Conservation (phyloP, 2,113 vertebrate species). For the Micromys minutus region DNA sequence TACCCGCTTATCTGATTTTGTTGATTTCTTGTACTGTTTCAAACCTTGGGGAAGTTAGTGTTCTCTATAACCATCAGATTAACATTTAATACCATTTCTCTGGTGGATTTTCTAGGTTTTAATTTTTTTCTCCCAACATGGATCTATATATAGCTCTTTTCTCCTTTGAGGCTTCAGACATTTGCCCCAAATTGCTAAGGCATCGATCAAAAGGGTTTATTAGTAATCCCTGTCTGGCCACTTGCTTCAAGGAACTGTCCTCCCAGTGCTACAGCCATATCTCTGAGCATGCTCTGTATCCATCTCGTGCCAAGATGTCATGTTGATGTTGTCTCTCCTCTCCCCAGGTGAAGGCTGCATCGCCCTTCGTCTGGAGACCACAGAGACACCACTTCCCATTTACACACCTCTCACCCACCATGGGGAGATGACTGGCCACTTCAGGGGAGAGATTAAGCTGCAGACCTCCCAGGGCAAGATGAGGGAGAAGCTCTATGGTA, state of each 20-base stretch:
- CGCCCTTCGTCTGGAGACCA: constrained; percentile 91
- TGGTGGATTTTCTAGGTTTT: background rate
- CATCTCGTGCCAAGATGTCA: background rate
- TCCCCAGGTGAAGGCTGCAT: constrained; percentile 94
- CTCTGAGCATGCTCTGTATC: background rate
- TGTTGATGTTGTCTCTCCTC: background rate
- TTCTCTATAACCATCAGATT: background rate
- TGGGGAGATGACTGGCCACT: constrained; percentile 92
- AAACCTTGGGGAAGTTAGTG: background rate
- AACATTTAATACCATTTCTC: background rate
- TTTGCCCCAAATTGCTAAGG: background rate
- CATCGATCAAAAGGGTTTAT: background rate
- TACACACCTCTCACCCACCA: constrained; percentile 93
- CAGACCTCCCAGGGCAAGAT: constrained; percentile 93
- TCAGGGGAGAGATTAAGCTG: constrained; percentile 93
- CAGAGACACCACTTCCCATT: constrained; percentile 88
- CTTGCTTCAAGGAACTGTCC: background rate
- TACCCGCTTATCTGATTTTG: background rate
- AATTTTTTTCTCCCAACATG: background rate
- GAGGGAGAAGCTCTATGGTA: constrained; percentile 96
- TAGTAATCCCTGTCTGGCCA: background rate
- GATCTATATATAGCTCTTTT: background rate
- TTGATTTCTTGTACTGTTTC: background rate
- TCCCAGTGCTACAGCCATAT: background rate
- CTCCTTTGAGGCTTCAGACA: background rate